Evolutionary conservation across 1,140 invertebrate genomes (phyloP).

Genomic region (Drosophila bocki): DNA sequence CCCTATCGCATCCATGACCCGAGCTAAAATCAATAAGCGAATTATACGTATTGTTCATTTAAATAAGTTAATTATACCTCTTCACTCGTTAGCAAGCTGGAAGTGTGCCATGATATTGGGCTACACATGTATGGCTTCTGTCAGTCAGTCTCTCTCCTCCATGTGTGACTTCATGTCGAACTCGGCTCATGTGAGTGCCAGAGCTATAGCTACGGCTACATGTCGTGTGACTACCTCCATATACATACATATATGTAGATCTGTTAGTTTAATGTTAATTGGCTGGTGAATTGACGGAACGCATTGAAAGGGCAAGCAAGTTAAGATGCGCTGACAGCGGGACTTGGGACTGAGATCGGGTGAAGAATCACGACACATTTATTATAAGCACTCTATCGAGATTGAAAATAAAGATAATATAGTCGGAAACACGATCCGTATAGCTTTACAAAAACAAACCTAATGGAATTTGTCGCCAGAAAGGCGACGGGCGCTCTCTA

Average conservation of each 20-base stretch:
- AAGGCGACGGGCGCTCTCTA: too few relatives aligned
- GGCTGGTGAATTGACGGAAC: slow-evolving; percentile 54
- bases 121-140: slow-evolving; percentile 29
- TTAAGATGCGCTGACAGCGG: slow-evolving; percentile 19
- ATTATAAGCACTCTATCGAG: neutral
- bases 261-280: slow-evolving; percentile 70
- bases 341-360: slow-evolving; percentile 5
- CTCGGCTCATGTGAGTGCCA: slow-evolving; percentile 27
- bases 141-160: neutral
- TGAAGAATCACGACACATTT: neutral
- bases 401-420: too few relatives aligned
- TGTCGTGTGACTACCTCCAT: slow-evolving; percentile 16
- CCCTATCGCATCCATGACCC: slow-evolving; percentile 4
- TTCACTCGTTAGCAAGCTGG: neutral
- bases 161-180: slow-evolving; percentile 37
- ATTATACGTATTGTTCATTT: slow-evolving; percentile 5
- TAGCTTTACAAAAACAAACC: too few relatives aligned
- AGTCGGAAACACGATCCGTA: neutral
- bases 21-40: slow-evolving; percentile 26
- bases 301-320: slow-evolving; percentile 19
- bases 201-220: slow-evolving; percentile 7
- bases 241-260: slow-evolving; percentile 11
- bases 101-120: slow-evolving; percentile 28
- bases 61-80: slow-evolving; percentile 26
- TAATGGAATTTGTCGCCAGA: too few relatives aligned